Evolutionary conservation across 1,140 invertebrate genomes (phyloP), one percentile per base, ranked within the genome.

Genomic region (Gyrodactylus bullatarudis): DNA sequence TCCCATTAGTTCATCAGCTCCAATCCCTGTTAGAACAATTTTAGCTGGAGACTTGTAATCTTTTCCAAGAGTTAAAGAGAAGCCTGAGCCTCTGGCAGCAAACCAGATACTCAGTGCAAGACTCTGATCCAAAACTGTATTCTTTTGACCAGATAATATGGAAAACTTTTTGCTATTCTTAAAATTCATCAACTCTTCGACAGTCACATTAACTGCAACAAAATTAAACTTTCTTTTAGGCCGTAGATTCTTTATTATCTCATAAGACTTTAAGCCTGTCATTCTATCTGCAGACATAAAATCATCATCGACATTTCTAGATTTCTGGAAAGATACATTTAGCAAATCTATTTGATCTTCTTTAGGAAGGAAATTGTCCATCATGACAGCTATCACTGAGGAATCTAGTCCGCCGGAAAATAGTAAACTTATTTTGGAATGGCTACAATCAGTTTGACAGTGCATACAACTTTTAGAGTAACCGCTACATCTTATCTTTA

Each of bases 371-470:
- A 84, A 86, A 75, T 80, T 81, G 79, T 91, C 83, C 22, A 87
- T 85, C 25, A 95, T 78, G 26, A 86, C 82, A 26, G 91, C 87
- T 75, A 97, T 81, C 76, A 95, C 84, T 25, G 89, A 86, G 69
- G 91, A 96, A 82, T 97, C 93, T 20, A 97, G 82, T 25, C 93
- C 93, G 73, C 92, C 92, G 76, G 91, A 96, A 83, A 95, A 97
- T 76, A 94, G 82, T 75, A 96, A 81, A 26, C 87, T 89, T 54
- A 89, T 81, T 80, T 87, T 87, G 22, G 87, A 82, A 82, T 92
- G 89, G 72, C 75, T 74, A 78, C 82, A 83, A 23, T 2, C 1
- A 21, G 20, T 16, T 20, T 2, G 8, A 23, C 23, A 69, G 23
- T 69, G 2, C 8, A 8, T 69, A 69, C 20, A 69, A 21, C 20